These are phyloP conservation scores for Antennarius striatus DNA, from an alignment of 2,113 vertebrate genomes.

Conservation along the genomic window DNA sequence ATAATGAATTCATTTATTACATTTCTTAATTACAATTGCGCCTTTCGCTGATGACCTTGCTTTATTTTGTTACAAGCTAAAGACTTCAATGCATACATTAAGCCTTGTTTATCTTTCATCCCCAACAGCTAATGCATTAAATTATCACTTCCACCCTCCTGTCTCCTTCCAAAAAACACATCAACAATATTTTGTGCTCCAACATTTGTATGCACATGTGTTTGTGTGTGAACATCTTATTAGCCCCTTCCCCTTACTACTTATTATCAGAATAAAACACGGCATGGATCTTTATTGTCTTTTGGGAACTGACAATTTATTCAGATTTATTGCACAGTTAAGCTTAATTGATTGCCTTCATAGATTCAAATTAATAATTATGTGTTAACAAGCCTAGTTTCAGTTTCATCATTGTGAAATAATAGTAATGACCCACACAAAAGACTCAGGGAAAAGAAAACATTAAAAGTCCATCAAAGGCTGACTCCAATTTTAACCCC, in stretches of 20 bases:
- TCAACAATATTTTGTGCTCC: constrained; percentile 4
- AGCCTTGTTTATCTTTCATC: constrained; percentile 72
- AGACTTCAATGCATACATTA: constrained; percentile 74
- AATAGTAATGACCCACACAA: constrained; percentile 64
- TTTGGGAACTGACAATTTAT: constrained; percentile 81
- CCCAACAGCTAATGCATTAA: constrained; percentile 67
- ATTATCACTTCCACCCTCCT: constrained; percentile 36
- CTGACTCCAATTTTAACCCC: constrained; percentile 14
- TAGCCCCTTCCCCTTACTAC: constrained; percentile 61
- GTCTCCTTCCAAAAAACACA: background rate
- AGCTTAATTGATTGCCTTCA: constrained; percentile 81
- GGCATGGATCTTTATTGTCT: constrained; percentile 77
- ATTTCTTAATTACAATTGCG: constrained; percentile 66
- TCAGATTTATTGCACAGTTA: constrained; percentile 82
- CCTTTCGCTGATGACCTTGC: constrained; percentile 69
- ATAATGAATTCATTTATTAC: constrained; percentile 70
- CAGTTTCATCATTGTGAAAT: constrained; percentile 71
- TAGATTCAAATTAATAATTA: constrained; percentile 82
- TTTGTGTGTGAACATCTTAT: constrained; percentile 50
- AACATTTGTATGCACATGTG: constrained; percentile 24
- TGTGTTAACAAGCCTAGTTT: constrained; percentile 73
- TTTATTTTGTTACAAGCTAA: constrained; percentile 67
- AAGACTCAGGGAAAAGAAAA: constrained; percentile 45
- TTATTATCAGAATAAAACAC: constrained; percentile 77
- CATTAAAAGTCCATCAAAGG: constrained; percentile 49